These are phyloP conservation scores for Eupithecia subfuscata DNA, from an alignment of 2,888 invertebrate genomes.

Conservation along the genomic window DNA sequence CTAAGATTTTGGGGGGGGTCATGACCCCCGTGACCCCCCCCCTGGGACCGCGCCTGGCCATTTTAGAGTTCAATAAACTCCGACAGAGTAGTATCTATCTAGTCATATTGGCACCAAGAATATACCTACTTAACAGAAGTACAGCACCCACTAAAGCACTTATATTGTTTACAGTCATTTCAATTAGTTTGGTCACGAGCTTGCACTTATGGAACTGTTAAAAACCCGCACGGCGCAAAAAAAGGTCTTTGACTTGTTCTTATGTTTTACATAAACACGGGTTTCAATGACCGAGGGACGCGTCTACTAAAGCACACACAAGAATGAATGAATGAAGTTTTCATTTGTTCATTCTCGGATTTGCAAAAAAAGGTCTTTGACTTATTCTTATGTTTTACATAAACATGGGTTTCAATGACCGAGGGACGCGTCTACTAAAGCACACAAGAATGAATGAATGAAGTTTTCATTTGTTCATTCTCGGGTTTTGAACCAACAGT, in stretches of 20 bases:
- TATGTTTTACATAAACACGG: neutral
- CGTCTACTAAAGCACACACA: neutral
- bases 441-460: neutral
- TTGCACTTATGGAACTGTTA: constrained; percentile 42
- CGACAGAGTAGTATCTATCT: neutral
- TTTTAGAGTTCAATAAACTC: constrained; percentile 2
- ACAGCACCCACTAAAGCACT: neutral
- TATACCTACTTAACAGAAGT: neutral
- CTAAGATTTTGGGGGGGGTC: no score
- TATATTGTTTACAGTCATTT: constrained; percentile 25
- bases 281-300: constrained; percentile 30
- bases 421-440: constrained; percentile 9
- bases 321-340: neutral
- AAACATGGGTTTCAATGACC: constrained; percentile 28
- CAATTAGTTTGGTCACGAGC: constrained; percentile 51
- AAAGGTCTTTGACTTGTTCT: constrained; percentile 55
- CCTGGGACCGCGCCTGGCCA: no score
- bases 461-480: neutral
- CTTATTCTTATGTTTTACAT: constrained; percentile 35
- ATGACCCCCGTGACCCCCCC: no score
- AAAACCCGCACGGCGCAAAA: constrained; percentile 45
- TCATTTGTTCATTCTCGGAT: neutral
- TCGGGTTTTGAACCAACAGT: neutral
- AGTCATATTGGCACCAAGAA: neutral
- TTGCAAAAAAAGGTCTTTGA: constrained; percentile 57